Conservation (phyloP, 2,113 vertebrate genomes). For the Noturus placidus region DNA sequence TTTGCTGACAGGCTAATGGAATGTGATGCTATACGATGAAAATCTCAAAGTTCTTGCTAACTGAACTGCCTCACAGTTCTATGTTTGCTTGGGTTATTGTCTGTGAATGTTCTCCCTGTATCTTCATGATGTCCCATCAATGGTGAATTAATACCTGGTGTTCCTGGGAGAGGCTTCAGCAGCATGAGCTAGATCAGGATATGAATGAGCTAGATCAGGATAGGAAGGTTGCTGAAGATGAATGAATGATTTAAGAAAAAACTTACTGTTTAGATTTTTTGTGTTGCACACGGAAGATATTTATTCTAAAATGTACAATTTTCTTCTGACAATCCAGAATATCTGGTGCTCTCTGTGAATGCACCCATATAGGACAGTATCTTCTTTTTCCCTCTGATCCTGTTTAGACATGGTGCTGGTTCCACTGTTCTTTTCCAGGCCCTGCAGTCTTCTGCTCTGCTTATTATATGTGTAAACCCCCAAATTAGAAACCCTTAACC, state of each 20-base stretch:
- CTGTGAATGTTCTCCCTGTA: neutral
- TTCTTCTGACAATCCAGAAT: neutral
- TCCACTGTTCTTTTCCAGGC: constrained; percentile 4
- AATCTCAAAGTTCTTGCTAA: neutral
- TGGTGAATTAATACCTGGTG: neutral
- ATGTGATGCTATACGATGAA: neutral
- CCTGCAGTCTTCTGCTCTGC: neutral
- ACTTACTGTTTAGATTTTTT: neutral
- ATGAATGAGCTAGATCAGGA: neutral
- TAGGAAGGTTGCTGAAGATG: neutral
- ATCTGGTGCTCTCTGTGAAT: neutral
- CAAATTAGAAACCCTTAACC: no score
- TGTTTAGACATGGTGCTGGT: constrained; percentile 11
- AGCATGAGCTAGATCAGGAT: neutral
- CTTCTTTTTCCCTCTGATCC: constrained; percentile 12
- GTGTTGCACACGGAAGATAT: neutral
- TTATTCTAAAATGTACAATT: neutral
- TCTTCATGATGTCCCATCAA: neutral
- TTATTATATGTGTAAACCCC: constrained; percentile 19
- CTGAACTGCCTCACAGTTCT: neutral
- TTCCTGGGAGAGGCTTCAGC: neutral
- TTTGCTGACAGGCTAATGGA: neutral
- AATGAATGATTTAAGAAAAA: neutral
- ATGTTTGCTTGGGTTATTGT: neutral
- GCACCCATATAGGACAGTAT: neutral